phyloP scores from a whole-genome alignment of 2,888 invertebrate species.

The Sthenelais limicola region DNA sequence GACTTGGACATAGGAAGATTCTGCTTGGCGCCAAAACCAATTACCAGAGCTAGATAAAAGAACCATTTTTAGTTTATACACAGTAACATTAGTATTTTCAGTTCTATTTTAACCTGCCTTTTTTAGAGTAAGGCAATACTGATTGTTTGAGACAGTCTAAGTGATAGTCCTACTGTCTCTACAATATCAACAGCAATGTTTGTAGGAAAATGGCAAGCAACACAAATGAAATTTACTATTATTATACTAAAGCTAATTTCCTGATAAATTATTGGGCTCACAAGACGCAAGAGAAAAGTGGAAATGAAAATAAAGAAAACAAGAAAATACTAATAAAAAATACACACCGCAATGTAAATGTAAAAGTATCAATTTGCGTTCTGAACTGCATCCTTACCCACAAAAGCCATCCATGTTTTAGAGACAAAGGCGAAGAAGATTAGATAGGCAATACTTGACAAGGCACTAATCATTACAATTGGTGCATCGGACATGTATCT shows the following conservation, averaged over 20 bases:
- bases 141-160: too few species aligned
- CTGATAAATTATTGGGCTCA: too few species aligned
- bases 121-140: too few species aligned
- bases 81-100: too few species aligned
- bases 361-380: background rate
- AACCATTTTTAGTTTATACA: too few species aligned
- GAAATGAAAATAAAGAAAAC: background rate
- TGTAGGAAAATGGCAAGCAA: too few species aligned
- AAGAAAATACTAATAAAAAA: background rate
- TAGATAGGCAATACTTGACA: constrained; percentile 4
- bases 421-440: background rate
- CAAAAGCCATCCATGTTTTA: constrained; percentile 11
- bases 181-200: too few species aligned
- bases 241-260: too few species aligned
- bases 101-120: too few species aligned
- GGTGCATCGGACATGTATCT: background rate
- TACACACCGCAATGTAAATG: background rate
- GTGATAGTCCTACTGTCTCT: too few species aligned
- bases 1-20: constrained; percentile 4
- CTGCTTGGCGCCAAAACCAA: constrained; percentile 4
- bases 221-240: too few species aligned
- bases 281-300: background rate
- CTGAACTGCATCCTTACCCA: background rate
- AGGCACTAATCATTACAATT: constrained; percentile 3
- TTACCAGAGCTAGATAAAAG: constrained; percentile 1